Evolutionary conservation across 1,140 invertebrate species (phyloP).

Genomic region (Panagrolaimus sp.): DNA sequence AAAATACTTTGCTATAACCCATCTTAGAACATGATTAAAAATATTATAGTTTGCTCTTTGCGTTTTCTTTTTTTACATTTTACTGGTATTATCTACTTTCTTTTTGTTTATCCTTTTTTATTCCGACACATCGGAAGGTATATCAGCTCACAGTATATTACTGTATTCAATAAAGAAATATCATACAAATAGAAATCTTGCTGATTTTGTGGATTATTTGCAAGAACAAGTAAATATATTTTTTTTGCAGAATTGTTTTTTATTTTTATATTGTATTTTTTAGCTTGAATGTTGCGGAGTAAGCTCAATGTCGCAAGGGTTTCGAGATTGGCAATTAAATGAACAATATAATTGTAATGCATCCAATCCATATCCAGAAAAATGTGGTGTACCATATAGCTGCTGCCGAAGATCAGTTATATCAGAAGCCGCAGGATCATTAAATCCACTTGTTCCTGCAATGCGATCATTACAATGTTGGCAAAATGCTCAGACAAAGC

Average conservation of each 20-base stretch:
- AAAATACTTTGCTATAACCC: not conserved
- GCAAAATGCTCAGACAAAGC: slow-evolving; percentile 56
- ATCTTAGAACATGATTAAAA: slow-evolving; percentile 17
- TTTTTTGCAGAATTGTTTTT: not conserved
- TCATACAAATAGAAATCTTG: slow-evolving; percentile 47
- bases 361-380: slow-evolving; percentile 56
- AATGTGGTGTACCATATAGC: slow-evolving; percentile 55
- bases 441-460: slow-evolving; percentile 47
- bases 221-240: slow-evolving; percentile 47
- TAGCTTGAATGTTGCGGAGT: slow-evolving; percentile 57
- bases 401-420: slow-evolving; percentile 51
- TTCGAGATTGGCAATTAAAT: slow-evolving; percentile 54
- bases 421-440: slow-evolving; percentile 42
- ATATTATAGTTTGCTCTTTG: slow-evolving; percentile 48
- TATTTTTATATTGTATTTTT: slow-evolving; percentile 35
- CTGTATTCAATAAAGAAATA: slow-evolving; percentile 45
- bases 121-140: slow-evolving; percentile 49
- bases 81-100: slow-evolving; percentile 48
- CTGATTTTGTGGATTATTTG: slow-evolving; percentile 54
- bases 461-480: slow-evolving; percentile 57
- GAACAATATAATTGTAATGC: slow-evolving; percentile 55
- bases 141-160: slow-evolving; percentile 42
- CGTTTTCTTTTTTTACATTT: slow-evolving; percentile 51
- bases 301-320: slow-evolving; percentile 50
- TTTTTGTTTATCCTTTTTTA: slow-evolving; percentile 55